A percentile compares a stretch with the other conserved stretches of the same genome.
These are phyloP conservation scores for Zophobas atratus DNA, from an alignment of 1,140 invertebrate species.

Conservation along the genomic window DNA sequence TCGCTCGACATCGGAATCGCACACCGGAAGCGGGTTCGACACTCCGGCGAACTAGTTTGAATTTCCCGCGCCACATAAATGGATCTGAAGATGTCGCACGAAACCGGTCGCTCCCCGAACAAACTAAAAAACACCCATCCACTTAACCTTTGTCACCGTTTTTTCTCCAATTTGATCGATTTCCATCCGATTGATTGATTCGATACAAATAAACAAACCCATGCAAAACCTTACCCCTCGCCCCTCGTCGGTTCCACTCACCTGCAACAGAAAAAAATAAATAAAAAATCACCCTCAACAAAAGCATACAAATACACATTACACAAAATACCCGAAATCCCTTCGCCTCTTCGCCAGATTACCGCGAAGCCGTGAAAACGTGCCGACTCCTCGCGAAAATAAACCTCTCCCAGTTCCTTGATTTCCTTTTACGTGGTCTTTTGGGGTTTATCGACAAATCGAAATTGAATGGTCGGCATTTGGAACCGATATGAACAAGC, in stretches of 20 bases:
- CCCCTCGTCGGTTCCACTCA: not conserved
- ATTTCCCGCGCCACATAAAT: too few species aligned
- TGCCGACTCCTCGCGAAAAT: not conserved
- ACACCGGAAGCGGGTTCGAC: too few species aligned
- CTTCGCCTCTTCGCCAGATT: not conserved
- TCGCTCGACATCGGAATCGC: too few species aligned
- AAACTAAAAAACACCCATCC: too few species aligned
- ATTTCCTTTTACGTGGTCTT: constrained; percentile 35
- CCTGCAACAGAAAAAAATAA: constrained; percentile 10
- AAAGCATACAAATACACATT: not conserved
- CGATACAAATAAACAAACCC: too few species aligned
- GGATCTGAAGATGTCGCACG: too few species aligned
- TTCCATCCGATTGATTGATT: too few species aligned
- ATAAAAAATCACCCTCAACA: not conserved
- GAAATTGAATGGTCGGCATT: constrained; percentile 41
- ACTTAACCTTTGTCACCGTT: too few species aligned
- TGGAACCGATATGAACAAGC: constrained; percentile 40
- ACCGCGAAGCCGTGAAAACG: constrained; percentile 6
- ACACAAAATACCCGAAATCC: not conserved
- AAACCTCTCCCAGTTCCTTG: constrained; percentile 19
- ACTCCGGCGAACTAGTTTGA: too few species aligned
- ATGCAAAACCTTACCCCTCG: too few species aligned
- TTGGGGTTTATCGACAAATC: constrained; percentile 38
- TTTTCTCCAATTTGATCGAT: too few species aligned
- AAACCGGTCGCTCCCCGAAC: not conserved